Base-by-base conservation (phyloP, 2,888 invertebrate species). In the Drosophila pseudotalamancana region DNA sequence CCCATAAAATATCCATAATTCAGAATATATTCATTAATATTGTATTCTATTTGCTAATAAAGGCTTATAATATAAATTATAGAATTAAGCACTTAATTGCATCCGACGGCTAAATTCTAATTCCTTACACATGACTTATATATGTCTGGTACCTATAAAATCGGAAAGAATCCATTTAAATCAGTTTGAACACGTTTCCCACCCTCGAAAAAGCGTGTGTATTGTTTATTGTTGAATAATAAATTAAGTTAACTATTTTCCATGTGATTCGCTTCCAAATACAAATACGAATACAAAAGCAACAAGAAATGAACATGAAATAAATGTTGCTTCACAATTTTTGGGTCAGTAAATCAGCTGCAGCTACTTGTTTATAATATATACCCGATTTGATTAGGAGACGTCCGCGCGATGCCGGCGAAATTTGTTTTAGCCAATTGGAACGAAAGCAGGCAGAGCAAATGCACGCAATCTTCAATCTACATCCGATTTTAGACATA, bases 391-490 rank as follows among this genome's bases (percentile, higher is more conserved):
- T 6, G 9, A 35, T 25, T 14, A 3, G 8, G 4, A 19, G 8
- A 27, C 4, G n/a, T n/a, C 2, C 23, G 12, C 21, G 42, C 11
- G 37, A 35, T 23, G 31, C 21, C 16, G 29, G 11, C 14, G 21
- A 54, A 46, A 64, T 57, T 42, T 23, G 23, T 49, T 57, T 40
- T 18, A 48, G 49, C 23, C 61, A 60, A 74, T 72, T 74, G 62
- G 3, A 21, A 18, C 59, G 60, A 50, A 46, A 42, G 18, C 46
- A 32, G 35, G 34, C 16, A 43, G 48, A 14, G n/a, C n/a, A n/a
- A 49, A 31, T 57, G 72, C 59, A 54, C 73, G 73, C 66, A 71
- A 83, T 73, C 49, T 57, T 46, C 64, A 60, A 83, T 73, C 49
- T 60, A 43, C 56, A 66, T 55, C 37, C 68, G 25, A 25, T 55